Evolutionary conservation across 1,140 invertebrate genomes (phyloP).

Genomic region (Drosophila ironensis): DNA sequence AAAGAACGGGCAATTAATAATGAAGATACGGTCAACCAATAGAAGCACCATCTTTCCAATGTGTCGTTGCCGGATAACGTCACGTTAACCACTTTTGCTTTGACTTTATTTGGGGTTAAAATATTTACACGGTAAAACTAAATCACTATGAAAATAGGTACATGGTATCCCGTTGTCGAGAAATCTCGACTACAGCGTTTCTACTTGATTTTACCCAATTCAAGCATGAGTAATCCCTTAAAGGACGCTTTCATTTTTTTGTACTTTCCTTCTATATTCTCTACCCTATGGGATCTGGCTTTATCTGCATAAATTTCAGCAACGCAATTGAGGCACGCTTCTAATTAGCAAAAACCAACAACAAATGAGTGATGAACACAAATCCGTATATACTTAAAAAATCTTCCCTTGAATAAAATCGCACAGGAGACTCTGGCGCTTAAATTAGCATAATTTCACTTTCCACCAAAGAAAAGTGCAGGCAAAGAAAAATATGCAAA

Average conservation of each 20-base stretch:
- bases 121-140: too few species aligned
- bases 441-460: constrained; percentile 63
- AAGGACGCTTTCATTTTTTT: background rate
- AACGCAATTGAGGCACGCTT: constrained; percentile 42
- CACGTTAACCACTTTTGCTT: too few species aligned
- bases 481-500: constrained; percentile 27
- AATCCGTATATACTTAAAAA: constrained; percentile 47
- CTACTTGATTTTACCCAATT: too few species aligned
- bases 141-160: too few species aligned
- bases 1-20: too few species aligned
- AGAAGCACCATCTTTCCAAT: too few species aligned
- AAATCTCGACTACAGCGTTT: too few species aligned
- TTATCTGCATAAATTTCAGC: constrained; percentile 68
- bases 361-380: constrained; percentile 43
- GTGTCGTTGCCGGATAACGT: too few species aligned
- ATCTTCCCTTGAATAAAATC: constrained; percentile 30
- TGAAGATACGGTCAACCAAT: too few species aligned
- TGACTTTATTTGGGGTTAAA: too few species aligned
- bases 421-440: constrained; percentile 3
- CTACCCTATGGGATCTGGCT: constrained; percentile 8
- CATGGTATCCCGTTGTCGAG: too few species aligned
- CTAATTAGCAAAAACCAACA: constrained; percentile 65
- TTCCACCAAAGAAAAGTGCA: constrained; percentile 18
- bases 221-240: background rate
- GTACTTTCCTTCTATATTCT: constrained; percentile 1